These are phyloP conservation scores for Hydrozoanthus tunicans DNA, from an alignment of 64 coral and sea anemone species.

Conservation along the genomic window DNA sequence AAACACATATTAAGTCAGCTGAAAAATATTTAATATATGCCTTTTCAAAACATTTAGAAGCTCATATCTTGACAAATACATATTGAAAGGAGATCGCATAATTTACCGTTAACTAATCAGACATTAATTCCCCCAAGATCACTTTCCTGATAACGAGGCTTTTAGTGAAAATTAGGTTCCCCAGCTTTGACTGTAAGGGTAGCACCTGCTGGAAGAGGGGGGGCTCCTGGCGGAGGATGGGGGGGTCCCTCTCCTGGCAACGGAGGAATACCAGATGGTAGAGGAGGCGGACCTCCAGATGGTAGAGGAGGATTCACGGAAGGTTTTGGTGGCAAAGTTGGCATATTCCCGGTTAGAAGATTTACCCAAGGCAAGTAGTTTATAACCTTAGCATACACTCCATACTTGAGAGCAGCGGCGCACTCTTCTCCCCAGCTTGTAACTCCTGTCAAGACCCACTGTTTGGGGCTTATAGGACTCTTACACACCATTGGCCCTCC, in stretches of 20 bases:
- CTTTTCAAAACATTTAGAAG: too few species aligned
- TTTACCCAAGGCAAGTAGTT: constrained; percentile 68
- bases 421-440: constrained; percentile 74
- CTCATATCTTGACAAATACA: too few species aligned
- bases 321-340: constrained; percentile 37
- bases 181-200: too few species aligned
- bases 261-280: neutral
- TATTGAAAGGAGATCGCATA: too few species aligned
- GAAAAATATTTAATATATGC: too few species aligned
- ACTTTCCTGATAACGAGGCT: too few species aligned
- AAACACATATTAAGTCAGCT: too few species aligned
- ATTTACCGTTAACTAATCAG: too few species aligned
- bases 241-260: constrained; percentile 7
- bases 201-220: too few species aligned
- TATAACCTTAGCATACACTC: constrained; percentile 64
- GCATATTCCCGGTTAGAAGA: constrained; percentile 46
- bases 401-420: constrained; percentile 69
- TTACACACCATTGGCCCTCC: constrained; percentile 72
- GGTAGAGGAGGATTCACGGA: neutral
- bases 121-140: too few species aligned
- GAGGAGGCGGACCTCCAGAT: neutral
- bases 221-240: too few species aligned
- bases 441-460: constrained; percentile 63
- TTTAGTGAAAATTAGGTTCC: too few species aligned
- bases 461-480: constrained; percentile 56